These are phyloP conservation scores for Tetanocera ferruginea DNA, from an alignment of 2,888 invertebrate species.

Conservation along the genomic window DNA sequence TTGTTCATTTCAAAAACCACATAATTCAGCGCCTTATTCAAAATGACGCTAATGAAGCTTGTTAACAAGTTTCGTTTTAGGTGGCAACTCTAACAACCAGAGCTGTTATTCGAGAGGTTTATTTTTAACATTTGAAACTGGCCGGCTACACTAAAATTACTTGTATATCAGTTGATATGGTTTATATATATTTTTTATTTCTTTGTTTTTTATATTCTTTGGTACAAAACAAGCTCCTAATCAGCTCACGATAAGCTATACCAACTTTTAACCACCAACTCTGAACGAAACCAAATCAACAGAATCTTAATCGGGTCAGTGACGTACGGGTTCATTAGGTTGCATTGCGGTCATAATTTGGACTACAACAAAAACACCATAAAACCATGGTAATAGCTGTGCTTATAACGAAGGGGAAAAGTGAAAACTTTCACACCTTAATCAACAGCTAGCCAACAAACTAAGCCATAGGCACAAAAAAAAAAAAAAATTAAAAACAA, in stretches of 20 bases:
- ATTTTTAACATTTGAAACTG: neutral
- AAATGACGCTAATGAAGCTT: conserved; percentile 48
- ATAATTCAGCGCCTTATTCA: conserved; percentile 7
- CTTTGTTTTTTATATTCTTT: neutral
- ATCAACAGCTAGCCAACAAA: neutral
- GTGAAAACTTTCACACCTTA: conserved; percentile 33
- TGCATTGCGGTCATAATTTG: neutral
- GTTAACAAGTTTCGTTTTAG: conserved; percentile 43
- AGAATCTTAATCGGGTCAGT: neutral
- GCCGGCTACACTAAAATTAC: neutral
- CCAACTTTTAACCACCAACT: neutral
- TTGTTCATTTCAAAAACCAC: neutral
- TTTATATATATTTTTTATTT: neutral
- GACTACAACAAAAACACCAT: neutral
- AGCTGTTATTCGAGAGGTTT: neutral
- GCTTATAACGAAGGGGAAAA: neutral
- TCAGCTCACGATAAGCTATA: neutral
- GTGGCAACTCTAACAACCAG: neutral
- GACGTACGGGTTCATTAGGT: conserved; percentile 18
- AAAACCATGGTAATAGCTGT: neutral
- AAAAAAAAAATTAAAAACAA: neutral
- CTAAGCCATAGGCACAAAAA: neutral
- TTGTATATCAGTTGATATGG: neutral
- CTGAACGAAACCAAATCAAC: conserved; percentile 8
- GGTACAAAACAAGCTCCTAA: neutral